These are phyloP conservation scores for Oreotrochilus melanogaster DNA, from an alignment of 2,113 vertebrate species.

Conservation along the genomic window DNA sequence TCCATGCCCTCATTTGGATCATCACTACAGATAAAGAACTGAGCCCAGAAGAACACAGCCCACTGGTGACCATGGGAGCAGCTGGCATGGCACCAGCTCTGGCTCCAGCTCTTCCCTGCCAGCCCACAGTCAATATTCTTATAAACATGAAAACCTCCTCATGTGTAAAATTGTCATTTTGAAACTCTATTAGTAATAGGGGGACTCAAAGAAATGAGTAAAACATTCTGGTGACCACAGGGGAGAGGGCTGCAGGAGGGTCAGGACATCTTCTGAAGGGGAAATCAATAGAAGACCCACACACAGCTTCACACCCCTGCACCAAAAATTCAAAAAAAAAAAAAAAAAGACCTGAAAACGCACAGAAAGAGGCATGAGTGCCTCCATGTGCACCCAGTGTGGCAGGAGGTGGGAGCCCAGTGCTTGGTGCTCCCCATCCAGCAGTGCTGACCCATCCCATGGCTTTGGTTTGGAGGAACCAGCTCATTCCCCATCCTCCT, in stretches of 20 bases:
- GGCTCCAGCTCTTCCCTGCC: rapidly evolving
- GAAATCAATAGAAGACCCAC: neutral
- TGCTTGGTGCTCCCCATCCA: rapidly evolving
- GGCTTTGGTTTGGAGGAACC: neutral
- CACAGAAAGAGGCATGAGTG: neutral
- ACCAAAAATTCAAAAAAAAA: neutral
- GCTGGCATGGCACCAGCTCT: neutral
- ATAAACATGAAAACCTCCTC: rapidly evolving
- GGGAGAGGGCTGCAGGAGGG: neutral
- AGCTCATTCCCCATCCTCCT: neutral
- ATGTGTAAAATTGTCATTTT: neutral
- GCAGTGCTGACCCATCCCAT: rapidly evolving
- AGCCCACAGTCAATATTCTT: neutral
- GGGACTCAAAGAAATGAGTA: neutral
- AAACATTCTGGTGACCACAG: neutral
- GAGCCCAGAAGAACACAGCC: too few species aligned
- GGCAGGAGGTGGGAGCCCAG: rapidly evolving
- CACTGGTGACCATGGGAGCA: rapidly evolving
- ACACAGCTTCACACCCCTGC: neutral
- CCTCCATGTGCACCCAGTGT: rapidly evolving
- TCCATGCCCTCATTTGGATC: too few species aligned
- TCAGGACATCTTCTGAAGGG: neutral
- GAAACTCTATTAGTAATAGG: neutral
- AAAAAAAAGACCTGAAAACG: neutral
- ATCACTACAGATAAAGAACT: too few species aligned